These are phyloP conservation scores for Taenioides sp. DNA, from an alignment of 2,797 vertebrate species.

Conservation along the genomic window DNA sequence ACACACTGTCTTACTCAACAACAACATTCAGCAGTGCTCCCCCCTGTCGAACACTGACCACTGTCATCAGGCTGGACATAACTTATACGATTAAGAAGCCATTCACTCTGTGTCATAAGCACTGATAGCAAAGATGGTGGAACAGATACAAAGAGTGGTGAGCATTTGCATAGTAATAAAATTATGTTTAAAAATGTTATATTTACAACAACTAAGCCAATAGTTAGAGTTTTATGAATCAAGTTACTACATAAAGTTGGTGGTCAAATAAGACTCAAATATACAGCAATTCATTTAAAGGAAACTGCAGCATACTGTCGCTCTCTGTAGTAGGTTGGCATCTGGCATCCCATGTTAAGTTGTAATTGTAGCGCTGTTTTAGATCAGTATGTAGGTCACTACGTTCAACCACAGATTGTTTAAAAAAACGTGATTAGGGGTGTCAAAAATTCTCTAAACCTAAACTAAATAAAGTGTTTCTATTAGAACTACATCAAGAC, in stretches of 20 bases:
- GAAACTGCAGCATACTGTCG: too few relatives aligned
- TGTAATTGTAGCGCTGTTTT: background rate
- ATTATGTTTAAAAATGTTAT: too few relatives aligned
- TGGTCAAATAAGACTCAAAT: background rate
- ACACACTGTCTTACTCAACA: conserved; percentile 39
- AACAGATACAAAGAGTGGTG: background rate
- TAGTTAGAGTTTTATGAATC: background rate
- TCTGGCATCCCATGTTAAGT: background rate
- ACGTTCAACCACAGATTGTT: background rate
- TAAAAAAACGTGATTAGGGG: background rate
- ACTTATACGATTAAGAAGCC: conserved; percentile 52
- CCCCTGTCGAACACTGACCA: conserved; percentile 22
- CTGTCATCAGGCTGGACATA: conserved; percentile 59
- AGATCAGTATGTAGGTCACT: background rate
- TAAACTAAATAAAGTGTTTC: background rate
- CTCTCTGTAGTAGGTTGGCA: too few relatives aligned
- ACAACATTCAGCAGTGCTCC: conserved; percentile 22
- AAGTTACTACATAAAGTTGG: background rate
- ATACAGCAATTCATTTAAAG: too few relatives aligned
- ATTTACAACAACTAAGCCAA: background rate
- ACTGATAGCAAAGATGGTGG: background rate
- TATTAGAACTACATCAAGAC: too few relatives aligned
- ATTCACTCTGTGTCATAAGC: conserved; percentile 48
- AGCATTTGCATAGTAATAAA: background rate
- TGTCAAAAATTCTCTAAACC: background rate